Percentiles rank a stretch among this genome's conserved stretches.
Conservation (phyloP, 2,113 vertebrate genomes). For the Podarcis cretensis region DNA sequence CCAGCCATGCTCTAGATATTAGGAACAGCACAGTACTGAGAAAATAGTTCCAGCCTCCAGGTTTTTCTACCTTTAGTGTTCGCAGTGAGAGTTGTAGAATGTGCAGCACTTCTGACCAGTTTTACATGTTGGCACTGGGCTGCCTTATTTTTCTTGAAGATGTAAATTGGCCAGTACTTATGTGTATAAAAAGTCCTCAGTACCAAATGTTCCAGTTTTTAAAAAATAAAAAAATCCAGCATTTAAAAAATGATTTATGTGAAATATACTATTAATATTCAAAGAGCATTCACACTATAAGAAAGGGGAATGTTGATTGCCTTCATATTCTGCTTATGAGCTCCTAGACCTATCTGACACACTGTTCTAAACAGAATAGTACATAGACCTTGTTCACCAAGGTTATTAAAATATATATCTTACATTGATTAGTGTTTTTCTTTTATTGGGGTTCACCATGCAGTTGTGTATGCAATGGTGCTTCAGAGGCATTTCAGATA, state of each 20-base stretch:
- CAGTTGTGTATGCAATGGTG: background rate
- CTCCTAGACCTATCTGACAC: background rate
- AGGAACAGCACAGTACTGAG: background rate
- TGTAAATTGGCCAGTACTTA: conserved; percentile 36
- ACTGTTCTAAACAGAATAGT: background rate
- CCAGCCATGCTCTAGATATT: background rate
- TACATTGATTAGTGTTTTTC: background rate
- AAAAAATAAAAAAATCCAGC: background rate
- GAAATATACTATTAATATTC: conserved; percentile 37
- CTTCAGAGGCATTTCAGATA: background rate
- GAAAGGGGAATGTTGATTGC: background rate
- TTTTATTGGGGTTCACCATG: background rate
- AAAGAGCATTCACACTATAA: conserved; percentile 14
- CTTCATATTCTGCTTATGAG: background rate
- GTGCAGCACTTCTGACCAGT: background rate
- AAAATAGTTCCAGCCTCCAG: background rate
- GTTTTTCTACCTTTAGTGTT: conserved; percentile 15
- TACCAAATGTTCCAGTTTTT: conserved; percentile 39
- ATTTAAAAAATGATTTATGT: background rate
- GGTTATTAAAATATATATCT: background rate
- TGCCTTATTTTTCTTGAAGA: conserved; percentile 34
- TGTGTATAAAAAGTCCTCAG: conserved; percentile 6
- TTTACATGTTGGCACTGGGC: conserved; percentile 15
- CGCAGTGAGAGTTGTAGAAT: background rate
- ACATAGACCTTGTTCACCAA: background rate